phyloP scores from a whole-genome alignment of 2,113 vertebrate species.

The Peucedramus taeniatus region DNA sequence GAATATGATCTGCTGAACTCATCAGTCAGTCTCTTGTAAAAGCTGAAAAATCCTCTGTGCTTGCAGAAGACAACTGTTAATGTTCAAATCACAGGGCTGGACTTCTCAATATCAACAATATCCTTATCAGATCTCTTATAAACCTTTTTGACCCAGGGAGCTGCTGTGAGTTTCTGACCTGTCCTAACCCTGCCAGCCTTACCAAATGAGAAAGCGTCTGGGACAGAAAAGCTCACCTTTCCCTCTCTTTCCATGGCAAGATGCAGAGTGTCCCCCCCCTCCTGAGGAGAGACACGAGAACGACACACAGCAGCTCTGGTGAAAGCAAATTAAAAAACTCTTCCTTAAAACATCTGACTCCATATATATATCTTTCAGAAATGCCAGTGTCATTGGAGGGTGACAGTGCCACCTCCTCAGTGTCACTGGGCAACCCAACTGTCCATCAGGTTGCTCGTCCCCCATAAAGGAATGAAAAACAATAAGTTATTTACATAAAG shows the following conservation, averaged over 20 bases:
- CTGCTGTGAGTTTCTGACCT: not conserved
- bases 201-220: not conserved
- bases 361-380: no score
- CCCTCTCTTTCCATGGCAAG: not conserved
- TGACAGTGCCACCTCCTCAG: no score
- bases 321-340: no score
- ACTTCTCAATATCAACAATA: not conserved
- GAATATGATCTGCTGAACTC: not conserved
- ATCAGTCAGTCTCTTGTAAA: not conserved
- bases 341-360: no score
- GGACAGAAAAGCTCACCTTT: not conserved
- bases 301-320: no score
- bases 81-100: not conserved
- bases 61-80: not conserved
- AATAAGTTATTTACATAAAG: no score
- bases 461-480: no score
- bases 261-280: no score
- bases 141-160: not conserved
- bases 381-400: no score
- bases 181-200: not conserved
- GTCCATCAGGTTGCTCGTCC: no score
- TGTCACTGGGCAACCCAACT: no score
- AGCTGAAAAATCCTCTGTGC: not conserved
- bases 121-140: not conserved
- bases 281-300: no score